Conservation (phyloP, 1,140 invertebrate genomes). For the Capitella teleta region DNA sequence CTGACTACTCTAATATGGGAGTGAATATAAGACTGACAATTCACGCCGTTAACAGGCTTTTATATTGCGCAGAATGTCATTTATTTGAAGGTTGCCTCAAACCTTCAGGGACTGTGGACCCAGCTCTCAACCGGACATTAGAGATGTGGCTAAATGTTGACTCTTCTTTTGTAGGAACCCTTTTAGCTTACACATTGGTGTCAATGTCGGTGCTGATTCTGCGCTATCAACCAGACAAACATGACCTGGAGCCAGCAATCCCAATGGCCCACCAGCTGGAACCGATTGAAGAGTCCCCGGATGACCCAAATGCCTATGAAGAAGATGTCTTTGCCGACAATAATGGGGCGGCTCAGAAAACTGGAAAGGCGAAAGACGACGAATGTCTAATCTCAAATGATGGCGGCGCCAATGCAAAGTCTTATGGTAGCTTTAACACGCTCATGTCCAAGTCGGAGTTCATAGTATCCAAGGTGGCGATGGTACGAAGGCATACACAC, state of each 20-base stretch:
- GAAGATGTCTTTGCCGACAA: not conserved
- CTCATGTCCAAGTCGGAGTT: not conserved
- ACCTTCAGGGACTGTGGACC: too few species aligned
- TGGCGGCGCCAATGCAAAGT: not conserved
- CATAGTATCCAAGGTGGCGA: not conserved
- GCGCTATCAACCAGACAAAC: slow-evolving; percentile 19
- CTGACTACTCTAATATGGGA: too few species aligned
- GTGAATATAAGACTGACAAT: too few species aligned
- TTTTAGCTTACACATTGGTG: slow-evolving; percentile 77
- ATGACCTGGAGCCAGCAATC: slow-evolving; percentile 21
- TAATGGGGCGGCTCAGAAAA: not conserved
- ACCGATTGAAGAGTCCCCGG: not conserved
- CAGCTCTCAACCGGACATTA: too few species aligned
- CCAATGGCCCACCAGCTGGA: slow-evolving; percentile 2
- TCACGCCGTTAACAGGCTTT: too few species aligned
- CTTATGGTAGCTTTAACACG: not conserved
- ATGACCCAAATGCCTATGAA: not conserved
- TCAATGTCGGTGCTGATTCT: slow-evolving; percentile 74
- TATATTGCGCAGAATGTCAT: too few species aligned
- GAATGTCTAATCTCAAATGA: not conserved
- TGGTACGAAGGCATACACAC: not conserved
- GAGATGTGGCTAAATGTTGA: too few species aligned
- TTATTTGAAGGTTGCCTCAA: too few species aligned
- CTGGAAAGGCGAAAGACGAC: slow-evolving; percentile 5
- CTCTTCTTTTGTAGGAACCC: slow-evolving; percentile 51